phyloP scores from a whole-genome alignment of 2,888 invertebrate species.

The Oscheius sp. region DNA sequence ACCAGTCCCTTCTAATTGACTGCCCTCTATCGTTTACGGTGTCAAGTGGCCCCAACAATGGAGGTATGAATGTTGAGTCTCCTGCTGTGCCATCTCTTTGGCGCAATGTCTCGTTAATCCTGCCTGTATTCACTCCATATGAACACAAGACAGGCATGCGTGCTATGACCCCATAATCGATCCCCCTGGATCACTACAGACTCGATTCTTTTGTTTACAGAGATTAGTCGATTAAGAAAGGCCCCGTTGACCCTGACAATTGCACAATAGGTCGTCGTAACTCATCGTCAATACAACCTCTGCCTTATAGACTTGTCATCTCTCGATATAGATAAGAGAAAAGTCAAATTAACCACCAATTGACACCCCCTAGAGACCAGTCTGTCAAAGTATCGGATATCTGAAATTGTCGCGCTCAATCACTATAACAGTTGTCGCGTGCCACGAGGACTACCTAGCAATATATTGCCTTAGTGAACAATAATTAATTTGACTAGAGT shows the following conservation, averaged over 20 bases:
- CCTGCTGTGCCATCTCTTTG: background rate
- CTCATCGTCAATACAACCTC: conserved; percentile 26
- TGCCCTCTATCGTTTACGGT: too few species aligned
- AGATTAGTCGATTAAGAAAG: conserved; percentile 28
- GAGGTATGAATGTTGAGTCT: too few species aligned
- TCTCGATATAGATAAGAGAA: background rate
- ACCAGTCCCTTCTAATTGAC: too few species aligned
- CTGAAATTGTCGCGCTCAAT: background rate
- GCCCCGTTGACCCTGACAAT: conserved; percentile 20
- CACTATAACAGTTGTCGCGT: background rate
- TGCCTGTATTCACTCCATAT: background rate
- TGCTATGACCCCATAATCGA: background rate
- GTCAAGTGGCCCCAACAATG: too few species aligned
- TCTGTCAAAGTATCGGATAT: conserved; percentile 28
- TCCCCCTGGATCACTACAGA: background rate
- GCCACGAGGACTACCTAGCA: too few species aligned
- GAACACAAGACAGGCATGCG: background rate
- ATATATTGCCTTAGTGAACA: too few species aligned
- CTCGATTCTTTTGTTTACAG: conserved; percentile 19
- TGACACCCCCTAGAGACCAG: background rate
- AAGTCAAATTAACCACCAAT: background rate
- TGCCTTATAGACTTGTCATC: conserved; percentile 1
- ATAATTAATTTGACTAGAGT: too few species aligned
- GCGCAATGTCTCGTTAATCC: background rate
- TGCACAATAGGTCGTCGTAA: conserved; percentile 29